Evolutionary conservation across 2,113 vertebrate species (phyloP).

Genomic region (Excalfactoria chinensis): DNA sequence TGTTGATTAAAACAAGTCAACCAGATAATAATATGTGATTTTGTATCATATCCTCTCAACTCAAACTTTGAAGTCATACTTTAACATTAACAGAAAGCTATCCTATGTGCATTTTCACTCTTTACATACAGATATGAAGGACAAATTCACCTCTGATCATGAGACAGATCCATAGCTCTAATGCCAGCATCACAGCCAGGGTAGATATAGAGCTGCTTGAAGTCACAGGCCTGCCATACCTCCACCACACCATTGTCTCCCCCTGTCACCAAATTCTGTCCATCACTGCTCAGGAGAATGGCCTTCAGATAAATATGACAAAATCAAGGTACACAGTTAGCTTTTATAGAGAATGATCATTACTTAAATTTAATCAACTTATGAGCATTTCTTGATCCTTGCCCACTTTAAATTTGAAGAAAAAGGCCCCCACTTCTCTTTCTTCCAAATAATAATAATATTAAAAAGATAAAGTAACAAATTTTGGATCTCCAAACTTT

Average conservation of each 20-base stretch:
- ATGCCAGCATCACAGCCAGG: conserved; percentile 98
- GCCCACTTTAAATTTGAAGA: not conserved
- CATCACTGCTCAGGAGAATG: conserved; percentile 95
- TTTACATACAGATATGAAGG: not conserved
- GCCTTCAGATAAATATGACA: conserved; percentile 78
- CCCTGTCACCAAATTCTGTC: conserved; percentile 98
- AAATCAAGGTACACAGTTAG: not conserved
- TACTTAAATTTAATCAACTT: not conserved
- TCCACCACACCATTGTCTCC: conserved; percentile 98
- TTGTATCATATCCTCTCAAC: not conserved
- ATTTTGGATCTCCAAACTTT: not conserved
- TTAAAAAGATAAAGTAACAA: not conserved
- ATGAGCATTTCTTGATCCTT: not conserved
- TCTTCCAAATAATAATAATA: not conserved
- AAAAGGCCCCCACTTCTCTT: not conserved
- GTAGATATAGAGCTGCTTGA: conserved; percentile 99
- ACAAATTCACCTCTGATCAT: conserved; percentile 93
- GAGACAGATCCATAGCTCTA: conserved; percentile 97
- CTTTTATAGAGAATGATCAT: not conserved
- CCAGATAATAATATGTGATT: not conserved
- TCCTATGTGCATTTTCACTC: not conserved
- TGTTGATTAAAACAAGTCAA: not conserved
- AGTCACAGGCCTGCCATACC: conserved; percentile 99
- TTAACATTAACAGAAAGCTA: not conserved
- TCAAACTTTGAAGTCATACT: not conserved